Evolutionary conservation across 2,113 vertebrate species (phyloP).

Genomic region (Rafetus swinhoei): DNA sequence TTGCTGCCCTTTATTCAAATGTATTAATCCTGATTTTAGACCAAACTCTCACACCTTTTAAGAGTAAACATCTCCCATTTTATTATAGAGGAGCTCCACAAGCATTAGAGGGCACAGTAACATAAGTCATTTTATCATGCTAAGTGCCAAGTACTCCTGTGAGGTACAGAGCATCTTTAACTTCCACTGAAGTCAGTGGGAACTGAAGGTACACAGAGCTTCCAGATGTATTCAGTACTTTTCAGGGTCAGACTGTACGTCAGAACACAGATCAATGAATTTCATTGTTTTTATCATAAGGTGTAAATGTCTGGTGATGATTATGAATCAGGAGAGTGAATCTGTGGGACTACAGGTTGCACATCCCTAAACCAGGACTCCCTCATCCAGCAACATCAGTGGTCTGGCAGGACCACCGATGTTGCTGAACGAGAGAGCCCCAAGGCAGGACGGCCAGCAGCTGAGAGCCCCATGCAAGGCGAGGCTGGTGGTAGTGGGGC

Average conservation of each 20-base stretch:
- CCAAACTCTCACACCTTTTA: not conserved
- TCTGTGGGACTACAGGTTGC: constrained; percentile 26
- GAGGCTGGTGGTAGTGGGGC: too few species aligned
- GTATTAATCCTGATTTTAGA: not conserved
- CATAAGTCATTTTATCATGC: not conserved
- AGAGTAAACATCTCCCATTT: not conserved
- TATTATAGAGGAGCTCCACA: not conserved
- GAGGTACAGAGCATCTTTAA: not conserved
- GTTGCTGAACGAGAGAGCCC: too few species aligned
- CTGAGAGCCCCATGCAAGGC: too few species aligned
- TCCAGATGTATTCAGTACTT: not conserved
- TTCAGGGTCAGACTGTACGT: not conserved
- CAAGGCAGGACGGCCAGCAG: too few species aligned
- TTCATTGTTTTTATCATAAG: not conserved
- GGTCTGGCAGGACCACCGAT: too few species aligned
- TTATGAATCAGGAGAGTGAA: constrained; percentile 5
- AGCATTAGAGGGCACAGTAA: not conserved
- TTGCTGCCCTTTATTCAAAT: not conserved
- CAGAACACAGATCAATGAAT: constrained; percentile 44
- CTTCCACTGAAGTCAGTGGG: not conserved
- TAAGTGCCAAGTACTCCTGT: not conserved
- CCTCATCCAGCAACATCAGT: too few species aligned
- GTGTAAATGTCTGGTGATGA: constrained; percentile 21
- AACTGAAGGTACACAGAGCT: not conserved
- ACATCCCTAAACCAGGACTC: too few species aligned